These are phyloP conservation scores for Amblyteles armatorius DNA, from an alignment of 2,888 invertebrate genomes.

Conservation along the genomic window DNA sequence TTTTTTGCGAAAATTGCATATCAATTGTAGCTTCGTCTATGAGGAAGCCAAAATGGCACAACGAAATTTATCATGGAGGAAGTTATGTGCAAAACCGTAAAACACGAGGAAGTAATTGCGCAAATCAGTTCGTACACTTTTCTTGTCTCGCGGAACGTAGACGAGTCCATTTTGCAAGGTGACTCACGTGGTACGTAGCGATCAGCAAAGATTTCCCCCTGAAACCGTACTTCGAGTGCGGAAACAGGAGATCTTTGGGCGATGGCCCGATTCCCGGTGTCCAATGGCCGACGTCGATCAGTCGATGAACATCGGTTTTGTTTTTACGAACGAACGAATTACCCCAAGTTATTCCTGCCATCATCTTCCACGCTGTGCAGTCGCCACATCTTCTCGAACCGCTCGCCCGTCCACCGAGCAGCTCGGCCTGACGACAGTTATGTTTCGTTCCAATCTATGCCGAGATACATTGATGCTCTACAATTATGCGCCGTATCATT, in stretches of 20 bases:
- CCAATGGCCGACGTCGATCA: slow-evolving; percentile 90
- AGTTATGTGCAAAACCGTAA: too few relatives aligned
- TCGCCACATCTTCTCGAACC: slow-evolving; percentile 72
- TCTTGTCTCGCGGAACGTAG: too few relatives aligned
- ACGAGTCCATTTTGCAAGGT: neutral
- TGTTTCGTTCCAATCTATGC: neutral
- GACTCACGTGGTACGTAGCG: slow-evolving; percentile 91
- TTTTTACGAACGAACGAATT: slow-evolving; percentile 84
- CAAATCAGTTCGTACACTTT: too few relatives aligned
- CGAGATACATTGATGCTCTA: neutral
- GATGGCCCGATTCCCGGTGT: slow-evolving; percentile 89
- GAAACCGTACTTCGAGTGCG: slow-evolving; percentile 92
- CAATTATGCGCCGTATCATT: neutral
- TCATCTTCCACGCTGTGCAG: slow-evolving; percentile 85
- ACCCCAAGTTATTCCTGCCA: slow-evolving; percentile 87
- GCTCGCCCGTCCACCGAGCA: slow-evolving; percentile 16
- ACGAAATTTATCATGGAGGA: too few relatives aligned
- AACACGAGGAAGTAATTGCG: too few relatives aligned
- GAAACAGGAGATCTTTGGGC: slow-evolving; percentile 90
- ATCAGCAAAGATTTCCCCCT: slow-evolving; percentile 90
- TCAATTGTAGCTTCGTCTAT: too few relatives aligned
- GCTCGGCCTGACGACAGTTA: slow-evolving; percentile 56
- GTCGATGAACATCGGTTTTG: slow-evolving; percentile 71
- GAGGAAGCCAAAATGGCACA: too few relatives aligned
- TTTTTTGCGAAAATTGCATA: too few relatives aligned